Percentiles rank a stretch among this genome's conserved stretches.
phyloP scores from a whole-genome alignment of 30 jellyfish, hydroid and myxozoan genomes.

The Catostylus mosaicus region DNA sequence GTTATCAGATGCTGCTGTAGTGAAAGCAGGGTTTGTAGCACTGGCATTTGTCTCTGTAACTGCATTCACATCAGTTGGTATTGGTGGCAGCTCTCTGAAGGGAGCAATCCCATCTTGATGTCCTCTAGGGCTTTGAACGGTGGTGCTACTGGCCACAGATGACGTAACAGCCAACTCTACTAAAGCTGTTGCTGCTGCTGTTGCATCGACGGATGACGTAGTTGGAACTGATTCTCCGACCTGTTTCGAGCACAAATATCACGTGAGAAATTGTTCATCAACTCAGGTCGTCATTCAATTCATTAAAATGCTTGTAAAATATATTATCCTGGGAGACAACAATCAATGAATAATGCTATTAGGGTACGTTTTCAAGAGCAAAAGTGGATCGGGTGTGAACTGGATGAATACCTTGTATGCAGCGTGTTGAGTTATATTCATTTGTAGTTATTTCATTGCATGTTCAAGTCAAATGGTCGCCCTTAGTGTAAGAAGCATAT shows the following conservation, averaged over 20 bases:
- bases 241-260: not conserved
- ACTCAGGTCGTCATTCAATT: no score
- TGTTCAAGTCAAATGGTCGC: no score
- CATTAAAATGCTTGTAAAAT: no score
- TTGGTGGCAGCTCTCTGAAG: slow-evolving; percentile 18
- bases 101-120: not conserved
- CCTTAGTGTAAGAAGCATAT: no score
- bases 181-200: slow-evolving; percentile 7
- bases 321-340: no score
- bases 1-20: not conserved
- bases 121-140: not conserved
- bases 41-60: not conserved
- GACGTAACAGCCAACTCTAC: slow-evolving; percentile 9
- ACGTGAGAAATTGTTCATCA: no score
- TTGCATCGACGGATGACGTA: not conserved
- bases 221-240: not conserved
- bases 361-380: no score
- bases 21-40: not conserved
- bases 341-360: no score
- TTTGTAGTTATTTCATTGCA: no score
- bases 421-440: no score
- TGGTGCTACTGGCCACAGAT: not conserved
- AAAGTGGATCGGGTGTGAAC: no score
- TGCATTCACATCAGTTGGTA: slow-evolving; percentile 1
- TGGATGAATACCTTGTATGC: no score